Evolutionary conservation across 1,140 invertebrate genomes (phyloP).

Genomic region (Cotesia chilonis): DNA sequence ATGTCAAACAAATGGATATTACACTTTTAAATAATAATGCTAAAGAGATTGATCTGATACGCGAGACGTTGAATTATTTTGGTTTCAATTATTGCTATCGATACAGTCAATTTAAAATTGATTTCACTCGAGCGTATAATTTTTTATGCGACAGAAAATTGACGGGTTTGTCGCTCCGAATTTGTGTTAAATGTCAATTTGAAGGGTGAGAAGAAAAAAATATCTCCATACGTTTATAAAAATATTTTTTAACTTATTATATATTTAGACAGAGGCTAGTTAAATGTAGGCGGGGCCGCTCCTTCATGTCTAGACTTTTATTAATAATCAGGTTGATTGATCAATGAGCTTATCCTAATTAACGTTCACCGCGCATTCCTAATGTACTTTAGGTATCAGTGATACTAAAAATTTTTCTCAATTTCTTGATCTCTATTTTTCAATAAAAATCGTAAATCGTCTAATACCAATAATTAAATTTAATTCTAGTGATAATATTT

Average conservation of each 20-base stretch:
- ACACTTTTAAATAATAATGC: background rate
- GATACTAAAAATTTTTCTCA: background rate
- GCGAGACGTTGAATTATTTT: conserved; percentile 9
- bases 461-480: too few species aligned
- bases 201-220: too few species aligned
- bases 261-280: background rate
- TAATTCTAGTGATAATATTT: too few species aligned
- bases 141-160: too few species aligned
- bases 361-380: conserved; percentile 30
- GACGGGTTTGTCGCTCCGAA: too few species aligned
- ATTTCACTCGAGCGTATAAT: too few species aligned
- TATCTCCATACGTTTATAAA: background rate
- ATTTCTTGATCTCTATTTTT: background rate
- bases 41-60: background rate
- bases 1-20: conserved; percentile 14
- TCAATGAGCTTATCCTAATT: conserved; percentile 44
- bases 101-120: too few species aligned
- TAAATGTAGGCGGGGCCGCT: conserved; percentile 38
- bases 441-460: too few species aligned
- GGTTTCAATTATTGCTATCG: too few species aligned
- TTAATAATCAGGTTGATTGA: conserved; percentile 44
- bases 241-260: conserved; percentile 2
- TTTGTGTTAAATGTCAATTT: too few species aligned
- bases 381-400: background rate
- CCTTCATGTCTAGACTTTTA: conserved; percentile 39